Base-by-base conservation (phyloP, 2,888 invertebrate genomes). In the Papilio gigon region DNA sequence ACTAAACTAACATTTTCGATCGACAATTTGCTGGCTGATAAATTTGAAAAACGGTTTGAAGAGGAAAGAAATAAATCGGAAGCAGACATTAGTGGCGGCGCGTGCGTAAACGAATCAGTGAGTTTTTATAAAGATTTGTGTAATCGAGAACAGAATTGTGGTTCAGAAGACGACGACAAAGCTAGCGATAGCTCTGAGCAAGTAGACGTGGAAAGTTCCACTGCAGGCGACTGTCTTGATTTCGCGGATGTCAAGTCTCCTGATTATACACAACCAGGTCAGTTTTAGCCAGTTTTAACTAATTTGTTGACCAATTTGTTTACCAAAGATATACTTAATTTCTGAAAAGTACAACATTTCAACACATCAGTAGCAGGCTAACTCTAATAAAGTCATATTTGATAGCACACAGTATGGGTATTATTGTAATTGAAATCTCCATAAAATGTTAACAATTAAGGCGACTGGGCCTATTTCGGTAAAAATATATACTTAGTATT, bases 181-280 rank as follows among this genome's bases (percentile, higher is more conserved):
- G 85, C 82, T 25, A 85, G 82, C 27, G 78, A 80, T 44, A 80
- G 84, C 66, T 90, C 90, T 0, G 90, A 90, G 68, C 84, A 86
- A 61, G 85, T 91, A 0, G 91, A 91, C 64, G 91, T 91, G 9
- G 91, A 90, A 62, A 84, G 85, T 40, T 85, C 89, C 0, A 82
- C 82, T 3, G 80, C 78, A 12, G 81, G 77, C 4, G 91, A 89
- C 74, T 79, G 78, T 62, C 83, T 84, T n/a, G 89, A 90, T 70
- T 85, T 82, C 65, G 68, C 77, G 14, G 85, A 83, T 60, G 71
- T 77, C 11, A 86, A 83, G 71, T 75, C 83, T 27, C 67, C 81
- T 77, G 89, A 88, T 79, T 90, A 85, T 81, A 82, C 83, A 76
- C 87, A 86, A 81, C 81, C 90, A 86, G 90, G 90, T 90, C 78